Evolutionary conservation across 2,113 vertebrate species (phyloP), one percentile per base, ranked within the genome.

Genomic region (Pipa parva): DNA sequence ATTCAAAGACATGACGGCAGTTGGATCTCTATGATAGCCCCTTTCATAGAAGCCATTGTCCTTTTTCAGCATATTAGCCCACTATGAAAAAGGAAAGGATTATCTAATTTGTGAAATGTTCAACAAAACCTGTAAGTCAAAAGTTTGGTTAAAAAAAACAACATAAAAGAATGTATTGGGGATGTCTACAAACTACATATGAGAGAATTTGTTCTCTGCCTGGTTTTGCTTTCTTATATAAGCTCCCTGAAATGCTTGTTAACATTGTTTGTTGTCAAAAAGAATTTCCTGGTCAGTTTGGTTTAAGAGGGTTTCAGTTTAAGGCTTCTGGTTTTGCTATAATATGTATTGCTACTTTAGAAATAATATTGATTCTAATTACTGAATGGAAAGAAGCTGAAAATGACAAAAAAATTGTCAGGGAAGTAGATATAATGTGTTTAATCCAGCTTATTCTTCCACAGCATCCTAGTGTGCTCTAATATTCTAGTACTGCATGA

Each of bases 121-220:
- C 56, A 57, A 59, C 62, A 61, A 63, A 63, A 72, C 54, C 63
- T 69, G 31, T 24, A 57, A 66, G 50, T 73, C 69, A 37, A 63
- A 66, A 67, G 33, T 51, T 60, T 73, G 72, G 68, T 49, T 63
- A 57, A 73, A n/a, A n/a, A n/a, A n/a, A n/a, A n/a, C n/a, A n/a
- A 59, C 64, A 61, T 77, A 72, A 78, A 79, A 79, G 75, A 51
- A 66, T 46, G 60, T 71, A 69, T 67, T 77, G 63, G 65, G 29
- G 27, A 42, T 57, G 37, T 33, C 37, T 73, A 49, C 66, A 74
- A 71, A 61, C 31, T 63, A 37, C 39, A 63, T 72, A 24, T 50
- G 60, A 73, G 39, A 28, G 74, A 75, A 37, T 28, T 51, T 1
- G 22, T 28, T 59, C 60, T 33, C 68, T 46, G 26, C 37, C 55